phyloP scores from a whole-genome alignment of 2,113 vertebrate species.

The Hucho hucho region DNA sequence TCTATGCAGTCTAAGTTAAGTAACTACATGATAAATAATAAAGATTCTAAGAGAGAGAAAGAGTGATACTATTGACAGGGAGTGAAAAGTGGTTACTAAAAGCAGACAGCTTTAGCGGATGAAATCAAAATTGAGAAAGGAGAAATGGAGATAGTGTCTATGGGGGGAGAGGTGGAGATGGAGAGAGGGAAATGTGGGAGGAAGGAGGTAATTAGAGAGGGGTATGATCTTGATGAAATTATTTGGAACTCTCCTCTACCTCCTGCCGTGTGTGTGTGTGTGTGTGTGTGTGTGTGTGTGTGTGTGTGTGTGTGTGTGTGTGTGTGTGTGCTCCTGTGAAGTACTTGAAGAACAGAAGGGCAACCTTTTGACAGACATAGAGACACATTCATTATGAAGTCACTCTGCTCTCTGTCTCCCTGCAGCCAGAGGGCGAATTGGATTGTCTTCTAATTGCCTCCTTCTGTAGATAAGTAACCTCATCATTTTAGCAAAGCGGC shows the following conservation, averaged over 20 bases:
- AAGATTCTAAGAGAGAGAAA: neutral
- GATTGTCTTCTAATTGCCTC: slow-evolving; percentile 46
- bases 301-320: neutral
- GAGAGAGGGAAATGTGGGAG: neutral
- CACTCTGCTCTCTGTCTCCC: slow-evolving; percentile 4
- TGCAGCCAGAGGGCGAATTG: slow-evolving; percentile 19
- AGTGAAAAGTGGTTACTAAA: slow-evolving; percentile 4
- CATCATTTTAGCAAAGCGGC: slow-evolving; percentile 32
- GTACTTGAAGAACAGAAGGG: neutral
- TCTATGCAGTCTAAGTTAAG: neutral
- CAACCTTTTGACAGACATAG: slow-evolving; percentile 1
- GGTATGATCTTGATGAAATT: neutral
- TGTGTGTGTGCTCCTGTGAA: neutral
- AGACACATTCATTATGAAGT: slow-evolving; percentile 12
- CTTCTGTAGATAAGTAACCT: slow-evolving; percentile 41
- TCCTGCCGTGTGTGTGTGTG: neutral
- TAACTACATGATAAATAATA: too few species aligned
- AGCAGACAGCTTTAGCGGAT: slow-evolving; percentile 11
- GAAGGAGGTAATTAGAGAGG: neutral
- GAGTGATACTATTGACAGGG: neutral
- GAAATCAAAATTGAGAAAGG: slow-evolving; percentile 12
- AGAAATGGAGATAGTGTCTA: slow-evolving; percentile 31
- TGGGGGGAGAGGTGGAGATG: neutral
- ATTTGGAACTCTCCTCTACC: neutral
- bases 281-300: neutral